phyloP scores from a whole-genome alignment of 2,797 vertebrate species.

The Pseudocheirus occidentalis region DNA sequence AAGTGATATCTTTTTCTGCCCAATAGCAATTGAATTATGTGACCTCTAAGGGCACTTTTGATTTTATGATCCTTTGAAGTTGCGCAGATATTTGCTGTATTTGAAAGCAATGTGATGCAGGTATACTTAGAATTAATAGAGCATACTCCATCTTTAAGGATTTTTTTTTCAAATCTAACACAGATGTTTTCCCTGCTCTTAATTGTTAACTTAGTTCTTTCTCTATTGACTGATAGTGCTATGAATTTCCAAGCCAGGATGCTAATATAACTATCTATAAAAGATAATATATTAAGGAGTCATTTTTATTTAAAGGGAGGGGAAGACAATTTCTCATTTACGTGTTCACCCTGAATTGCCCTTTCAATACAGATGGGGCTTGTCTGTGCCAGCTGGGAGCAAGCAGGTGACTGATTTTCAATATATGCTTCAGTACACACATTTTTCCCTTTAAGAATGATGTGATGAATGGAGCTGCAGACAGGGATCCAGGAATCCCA shows the following conservation, averaged over 20 bases:
- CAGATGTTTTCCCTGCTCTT: slow-evolving; percentile 20
- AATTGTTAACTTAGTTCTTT: slow-evolving; percentile 14
- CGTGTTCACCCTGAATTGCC: slow-evolving; percentile 49
- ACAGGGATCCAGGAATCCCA: not conserved
- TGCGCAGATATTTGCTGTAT: slow-evolving; percentile 26
- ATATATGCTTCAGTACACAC: slow-evolving; percentile 62
- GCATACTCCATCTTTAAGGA: slow-evolving; percentile 37
- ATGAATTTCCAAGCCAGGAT: slow-evolving; percentile 54
- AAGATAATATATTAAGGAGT: slow-evolving; percentile 38
- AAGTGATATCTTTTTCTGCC: not conserved
- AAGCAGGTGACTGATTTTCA: slow-evolving; percentile 62
- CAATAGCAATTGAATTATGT: not conserved
- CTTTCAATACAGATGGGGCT: slow-evolving; percentile 57
- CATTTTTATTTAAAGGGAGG: slow-evolving; percentile 54
- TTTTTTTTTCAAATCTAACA: slow-evolving; percentile 52
- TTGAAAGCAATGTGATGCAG: slow-evolving; percentile 18
- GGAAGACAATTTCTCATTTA: slow-evolving; percentile 55
- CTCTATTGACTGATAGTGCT: not conserved
- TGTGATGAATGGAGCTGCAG: not conserved
- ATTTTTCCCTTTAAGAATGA: not conserved
- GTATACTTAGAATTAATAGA: slow-evolving; percentile 41
- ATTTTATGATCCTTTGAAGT: slow-evolving; percentile 21
- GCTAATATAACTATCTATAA: slow-evolving; percentile 26
- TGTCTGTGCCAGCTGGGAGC: slow-evolving; percentile 40
- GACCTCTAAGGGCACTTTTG: slow-evolving; percentile 16